phyloP scores from a whole-genome alignment of 2,888 invertebrate genomes.

The Onthophagus sagittarius region DNA sequence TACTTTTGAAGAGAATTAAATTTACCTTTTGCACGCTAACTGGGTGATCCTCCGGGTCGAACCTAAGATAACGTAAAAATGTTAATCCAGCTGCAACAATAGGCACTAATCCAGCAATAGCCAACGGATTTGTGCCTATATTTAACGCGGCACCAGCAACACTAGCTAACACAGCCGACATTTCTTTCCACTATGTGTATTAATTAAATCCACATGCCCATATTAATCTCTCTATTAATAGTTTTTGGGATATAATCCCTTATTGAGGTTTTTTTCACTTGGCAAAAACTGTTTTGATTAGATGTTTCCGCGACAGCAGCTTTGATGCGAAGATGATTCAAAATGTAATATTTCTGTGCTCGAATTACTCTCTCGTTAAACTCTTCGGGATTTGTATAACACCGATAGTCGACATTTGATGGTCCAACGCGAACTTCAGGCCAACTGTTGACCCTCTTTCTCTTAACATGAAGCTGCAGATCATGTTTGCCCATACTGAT shows the following conservation, averaged over 20 bases:
- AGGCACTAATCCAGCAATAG: slow-evolving; percentile 71
- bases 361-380: not conserved
- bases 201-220: slow-evolving; percentile 57
- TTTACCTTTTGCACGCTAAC: slow-evolving; percentile 68
- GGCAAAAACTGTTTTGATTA: slow-evolving; percentile 34
- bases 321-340: slow-evolving; percentile 55
- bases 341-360: slow-evolving; percentile 48
- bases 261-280: slow-evolving; percentile 57
- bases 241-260: slow-evolving; percentile 72
- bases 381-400: slow-evolving; percentile 1
- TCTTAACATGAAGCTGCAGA: not conserved
- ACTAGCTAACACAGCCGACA: slow-evolving; percentile 50
- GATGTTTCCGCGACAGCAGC: slow-evolving; percentile 51
- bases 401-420: not conserved
- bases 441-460: slow-evolving; percentile 14
- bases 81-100: slow-evolving; percentile 77
- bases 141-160: slow-evolving; percentile 43
- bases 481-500: slow-evolving; percentile 23
- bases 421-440: slow-evolving; percentile 11
- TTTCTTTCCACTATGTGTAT: slow-evolving; percentile 31
- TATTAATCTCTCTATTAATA: slow-evolving; percentile 56
- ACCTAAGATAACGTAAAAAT: slow-evolving; percentile 73
- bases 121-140: slow-evolving; percentile 48
- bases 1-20: slow-evolving; percentile 26
- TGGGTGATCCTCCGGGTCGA: slow-evolving; percentile 79